Conservation (phyloP, 2,797 vertebrate species). For the Galagoides demidoff region DNA sequence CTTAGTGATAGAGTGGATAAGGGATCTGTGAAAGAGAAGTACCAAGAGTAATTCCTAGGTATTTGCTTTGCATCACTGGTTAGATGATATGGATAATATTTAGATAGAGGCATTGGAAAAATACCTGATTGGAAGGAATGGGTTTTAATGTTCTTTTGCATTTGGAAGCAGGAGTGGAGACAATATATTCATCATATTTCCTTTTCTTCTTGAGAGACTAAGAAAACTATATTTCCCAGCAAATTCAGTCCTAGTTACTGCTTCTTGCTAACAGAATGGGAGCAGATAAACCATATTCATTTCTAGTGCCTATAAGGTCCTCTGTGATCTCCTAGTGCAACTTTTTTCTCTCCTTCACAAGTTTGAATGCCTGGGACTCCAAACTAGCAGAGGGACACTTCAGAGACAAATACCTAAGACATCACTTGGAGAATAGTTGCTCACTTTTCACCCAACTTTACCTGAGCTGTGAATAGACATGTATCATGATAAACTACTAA, state of each 20-base stretch:
- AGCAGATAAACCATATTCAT: background rate
- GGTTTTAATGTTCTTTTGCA: background rate
- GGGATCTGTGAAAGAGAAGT: background rate
- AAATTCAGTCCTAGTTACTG: background rate
- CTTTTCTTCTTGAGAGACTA: background rate
- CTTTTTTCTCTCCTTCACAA: background rate
- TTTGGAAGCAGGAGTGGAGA: background rate
- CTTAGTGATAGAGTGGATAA: background rate
- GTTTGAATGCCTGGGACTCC: background rate
- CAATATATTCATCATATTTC: background rate
- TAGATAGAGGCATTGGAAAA: background rate
- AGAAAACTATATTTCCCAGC: background rate
- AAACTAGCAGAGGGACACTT: background rate
- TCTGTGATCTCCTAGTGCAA: background rate
- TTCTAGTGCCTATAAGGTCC: background rate
- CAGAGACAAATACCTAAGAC: background rate
- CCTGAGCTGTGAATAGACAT: background rate
- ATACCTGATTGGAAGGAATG: background rate
- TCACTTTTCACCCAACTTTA: background rate
- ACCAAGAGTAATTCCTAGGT: background rate
- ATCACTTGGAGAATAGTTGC: background rate
- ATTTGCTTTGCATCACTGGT: background rate
- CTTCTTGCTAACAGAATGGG: background rate
- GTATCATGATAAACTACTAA: background rate
- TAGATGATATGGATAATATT: background rate